These are phyloP conservation scores for Mylabris phalerata DNA, from an alignment of 1,140 invertebrate species.

Conservation along the genomic window DNA sequence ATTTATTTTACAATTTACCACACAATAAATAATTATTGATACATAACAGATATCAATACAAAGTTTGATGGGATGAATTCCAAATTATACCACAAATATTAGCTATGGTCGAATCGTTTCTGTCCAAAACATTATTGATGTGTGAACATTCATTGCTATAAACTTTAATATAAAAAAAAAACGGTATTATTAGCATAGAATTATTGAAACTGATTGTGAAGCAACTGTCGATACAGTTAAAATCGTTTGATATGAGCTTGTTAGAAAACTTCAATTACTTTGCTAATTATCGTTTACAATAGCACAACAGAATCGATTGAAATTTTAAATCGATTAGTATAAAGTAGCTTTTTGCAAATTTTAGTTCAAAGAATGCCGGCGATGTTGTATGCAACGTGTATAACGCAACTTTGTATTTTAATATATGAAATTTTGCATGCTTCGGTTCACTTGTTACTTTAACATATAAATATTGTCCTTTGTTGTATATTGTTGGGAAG, in stretches of 20 bases:
- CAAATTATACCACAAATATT: too few species aligned
- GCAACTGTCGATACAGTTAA: too few species aligned
- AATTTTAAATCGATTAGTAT: constrained; percentile 22
- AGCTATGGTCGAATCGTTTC: too few species aligned
- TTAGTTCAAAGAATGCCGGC: constrained; percentile 30
- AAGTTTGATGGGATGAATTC: too few species aligned
- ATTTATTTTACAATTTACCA: constrained; percentile 2
- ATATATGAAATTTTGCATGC: constrained; percentile 36
- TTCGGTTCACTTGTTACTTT: constrained; percentile 33
- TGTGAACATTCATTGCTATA: too few species aligned
- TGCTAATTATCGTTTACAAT: constrained; percentile 33
- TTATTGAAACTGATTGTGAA: too few species aligned
- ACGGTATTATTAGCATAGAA: too few species aligned
- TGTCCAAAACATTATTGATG: too few species aligned
- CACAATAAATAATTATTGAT: too few species aligned
- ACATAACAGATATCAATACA: too few species aligned
- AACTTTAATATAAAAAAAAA: too few species aligned
- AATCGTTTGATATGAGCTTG: not conserved
- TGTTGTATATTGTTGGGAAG: constrained; percentile 16
- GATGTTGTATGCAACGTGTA: constrained; percentile 26
- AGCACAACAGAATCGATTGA: constrained; percentile 23
- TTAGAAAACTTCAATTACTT: constrained; percentile 14
- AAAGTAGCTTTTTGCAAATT: constrained; percentile 26
- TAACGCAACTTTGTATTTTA: constrained; percentile 38
- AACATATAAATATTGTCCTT: constrained; percentile 37